Percentiles rank a stretch among this genome's conserved stretches.
phyloP scores from a whole-genome alignment of 2,113 vertebrate genomes.

The Tinamus guttatus region DNA sequence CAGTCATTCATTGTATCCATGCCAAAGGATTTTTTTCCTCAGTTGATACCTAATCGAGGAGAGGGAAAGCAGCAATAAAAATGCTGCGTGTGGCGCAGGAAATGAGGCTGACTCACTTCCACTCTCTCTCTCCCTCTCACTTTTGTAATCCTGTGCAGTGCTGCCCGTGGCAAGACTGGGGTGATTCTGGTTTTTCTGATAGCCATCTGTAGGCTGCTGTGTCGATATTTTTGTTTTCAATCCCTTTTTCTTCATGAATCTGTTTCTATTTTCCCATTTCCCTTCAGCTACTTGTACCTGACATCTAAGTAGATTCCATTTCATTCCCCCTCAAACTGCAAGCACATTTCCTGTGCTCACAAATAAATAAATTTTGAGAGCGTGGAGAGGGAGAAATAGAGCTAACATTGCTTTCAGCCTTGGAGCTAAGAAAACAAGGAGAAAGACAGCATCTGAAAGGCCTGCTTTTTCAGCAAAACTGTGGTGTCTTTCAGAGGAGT shows the following conservation, averaged over 20 bases:
- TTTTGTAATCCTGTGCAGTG: conserved; percentile 31
- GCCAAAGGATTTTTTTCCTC: background rate
- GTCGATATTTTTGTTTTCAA: conserved; percentile 26
- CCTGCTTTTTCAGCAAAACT: background rate
- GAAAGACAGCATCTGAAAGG: background rate
- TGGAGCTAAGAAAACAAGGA: background rate
- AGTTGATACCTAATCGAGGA: conserved; percentile 18
- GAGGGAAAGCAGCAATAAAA: conserved; percentile 47
- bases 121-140: conserved; percentile 42
- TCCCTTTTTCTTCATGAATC: background rate
- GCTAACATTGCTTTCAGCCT: background rate
- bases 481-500: conserved; percentile 15
- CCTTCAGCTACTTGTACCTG: background rate
- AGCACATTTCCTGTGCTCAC: conserved; percentile 33
- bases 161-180: conserved; percentile 18
- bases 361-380: conserved; percentile 32
- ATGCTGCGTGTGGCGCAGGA: conserved; percentile 44
- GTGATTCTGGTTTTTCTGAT: conserved; percentile 48
- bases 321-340: background rate
- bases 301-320: background rate
- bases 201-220: conserved; percentile 13
- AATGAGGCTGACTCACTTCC: conserved; percentile 61
- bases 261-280: conserved; percentile 28
- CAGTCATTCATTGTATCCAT: background rate
- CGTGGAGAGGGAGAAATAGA: background rate